A percentile compares a stretch with the other conserved stretches of the same genome.
phyloP scores from a whole-genome alignment of 2,113 vertebrate species.

The Stigmatopora nigra region DNA sequence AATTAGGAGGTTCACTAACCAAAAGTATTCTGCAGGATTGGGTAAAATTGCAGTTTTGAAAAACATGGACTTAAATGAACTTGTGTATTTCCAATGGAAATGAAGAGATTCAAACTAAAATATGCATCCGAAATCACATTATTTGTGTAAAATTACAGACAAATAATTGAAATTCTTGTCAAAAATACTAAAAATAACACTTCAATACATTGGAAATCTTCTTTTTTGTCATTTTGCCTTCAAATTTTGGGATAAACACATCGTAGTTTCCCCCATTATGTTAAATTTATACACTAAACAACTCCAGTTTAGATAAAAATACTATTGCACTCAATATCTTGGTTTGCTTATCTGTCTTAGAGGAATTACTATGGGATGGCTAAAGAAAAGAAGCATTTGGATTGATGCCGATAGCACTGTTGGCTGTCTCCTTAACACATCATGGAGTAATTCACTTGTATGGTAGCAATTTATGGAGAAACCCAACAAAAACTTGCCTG shows the following conservation, averaged over 20 bases:
- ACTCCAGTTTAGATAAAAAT: constrained; percentile 5
- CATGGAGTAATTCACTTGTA: constrained; percentile 61
- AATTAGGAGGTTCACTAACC: not conserved
- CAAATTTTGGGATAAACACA: not conserved
- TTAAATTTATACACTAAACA: not conserved
- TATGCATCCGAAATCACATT: not conserved
- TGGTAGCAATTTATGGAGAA: constrained; percentile 61
- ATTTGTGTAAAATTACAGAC: not conserved
- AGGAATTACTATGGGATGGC: constrained; percentile 45
- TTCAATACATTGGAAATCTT: too few relatives aligned
- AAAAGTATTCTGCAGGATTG: not conserved
- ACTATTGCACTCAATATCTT: constrained; percentile 21
- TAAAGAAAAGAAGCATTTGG: constrained; percentile 41
- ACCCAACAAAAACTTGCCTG: constrained; percentile 47
- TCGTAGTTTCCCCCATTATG: not conserved
- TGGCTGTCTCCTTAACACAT: constrained; percentile 47
- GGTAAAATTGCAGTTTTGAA: not conserved
- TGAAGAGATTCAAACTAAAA: not conserved
- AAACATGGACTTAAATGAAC: not conserved
- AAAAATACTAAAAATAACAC: too few relatives aligned
- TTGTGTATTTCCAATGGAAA: not conserved
- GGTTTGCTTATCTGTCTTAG: constrained; percentile 50
- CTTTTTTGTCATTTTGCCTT: not conserved
- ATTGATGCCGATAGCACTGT: constrained; percentile 51
- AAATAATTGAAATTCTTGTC: too few relatives aligned